These are phyloP conservation scores for Sula dactylatra DNA, from an alignment of 2,113 vertebrate species.

Conservation along the genomic window DNA sequence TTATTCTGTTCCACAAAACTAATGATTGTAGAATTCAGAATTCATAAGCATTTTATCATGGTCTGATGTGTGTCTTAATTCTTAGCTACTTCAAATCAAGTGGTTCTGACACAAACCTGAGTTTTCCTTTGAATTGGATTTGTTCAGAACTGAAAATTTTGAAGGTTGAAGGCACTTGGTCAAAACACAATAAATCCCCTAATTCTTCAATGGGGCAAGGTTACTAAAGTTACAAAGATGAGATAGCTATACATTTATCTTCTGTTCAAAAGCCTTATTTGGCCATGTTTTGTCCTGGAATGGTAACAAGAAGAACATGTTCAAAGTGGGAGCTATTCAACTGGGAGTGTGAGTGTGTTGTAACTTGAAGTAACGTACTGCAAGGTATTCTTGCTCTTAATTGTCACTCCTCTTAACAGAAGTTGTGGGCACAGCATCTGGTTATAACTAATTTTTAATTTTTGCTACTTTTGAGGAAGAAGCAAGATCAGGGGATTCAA, in stretches of 20 bases:
- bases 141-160: background rate
- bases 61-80: background rate
- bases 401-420: background rate
- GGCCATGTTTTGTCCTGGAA: background rate
- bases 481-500: background rate
- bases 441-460: background rate
- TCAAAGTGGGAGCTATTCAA: background rate
- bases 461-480: background rate
- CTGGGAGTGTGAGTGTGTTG: background rate
- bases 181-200: background rate
- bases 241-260: background rate
- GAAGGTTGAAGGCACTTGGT: background rate
- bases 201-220: background rate
- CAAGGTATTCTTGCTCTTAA: background rate
- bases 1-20: background rate
- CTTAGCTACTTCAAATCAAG: background rate
- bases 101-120: background rate
- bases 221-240: background rate
- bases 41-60: background rate
- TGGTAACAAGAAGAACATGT: background rate
- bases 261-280: background rate
- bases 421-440: background rate
- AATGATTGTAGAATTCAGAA: background rate
- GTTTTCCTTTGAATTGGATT: background rate
- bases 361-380: background rate